phyloP scores from a whole-genome alignment of 2,113 vertebrate genomes.

The Procavia capensis region DNA sequence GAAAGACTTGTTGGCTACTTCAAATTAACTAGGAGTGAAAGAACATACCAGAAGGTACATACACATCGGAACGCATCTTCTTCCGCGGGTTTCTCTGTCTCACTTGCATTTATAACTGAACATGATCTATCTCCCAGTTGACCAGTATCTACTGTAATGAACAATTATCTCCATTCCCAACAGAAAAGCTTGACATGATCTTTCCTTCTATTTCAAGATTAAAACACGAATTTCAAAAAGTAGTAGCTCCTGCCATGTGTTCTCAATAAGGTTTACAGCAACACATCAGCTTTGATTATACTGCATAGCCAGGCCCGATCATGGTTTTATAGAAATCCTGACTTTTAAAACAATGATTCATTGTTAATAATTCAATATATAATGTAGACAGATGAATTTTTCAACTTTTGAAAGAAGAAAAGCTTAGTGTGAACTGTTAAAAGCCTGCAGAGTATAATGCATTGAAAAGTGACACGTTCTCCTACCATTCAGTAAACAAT shows the following conservation, averaged over 20 bases:
- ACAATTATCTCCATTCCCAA: neutral
- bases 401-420: neutral
- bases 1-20: neutral
- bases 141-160: neutral
- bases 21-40: neutral
- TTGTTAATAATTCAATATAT: slow-evolving; percentile 8
- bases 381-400: neutral
- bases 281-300: neutral
- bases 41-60: neutral
- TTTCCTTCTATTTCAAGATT: neutral
- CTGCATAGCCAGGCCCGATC: neutral
- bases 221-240: neutral
- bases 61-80: neutral
- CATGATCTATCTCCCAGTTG: neutral
- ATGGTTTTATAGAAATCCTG: neutral
- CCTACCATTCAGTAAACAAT: slow-evolving; percentile 95
- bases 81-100: neutral
- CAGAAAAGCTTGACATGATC: neutral
- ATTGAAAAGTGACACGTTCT: slow-evolving; percentile 43
- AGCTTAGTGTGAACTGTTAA: neutral
- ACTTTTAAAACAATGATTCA: neutral
- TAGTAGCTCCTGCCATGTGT: neutral
- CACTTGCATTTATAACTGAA: neutral
- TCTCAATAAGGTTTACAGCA: neutral
- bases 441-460: neutral